phyloP scores from a whole-genome alignment of 2,888 invertebrate genomes.

The Phaedon cochleariae region DNA sequence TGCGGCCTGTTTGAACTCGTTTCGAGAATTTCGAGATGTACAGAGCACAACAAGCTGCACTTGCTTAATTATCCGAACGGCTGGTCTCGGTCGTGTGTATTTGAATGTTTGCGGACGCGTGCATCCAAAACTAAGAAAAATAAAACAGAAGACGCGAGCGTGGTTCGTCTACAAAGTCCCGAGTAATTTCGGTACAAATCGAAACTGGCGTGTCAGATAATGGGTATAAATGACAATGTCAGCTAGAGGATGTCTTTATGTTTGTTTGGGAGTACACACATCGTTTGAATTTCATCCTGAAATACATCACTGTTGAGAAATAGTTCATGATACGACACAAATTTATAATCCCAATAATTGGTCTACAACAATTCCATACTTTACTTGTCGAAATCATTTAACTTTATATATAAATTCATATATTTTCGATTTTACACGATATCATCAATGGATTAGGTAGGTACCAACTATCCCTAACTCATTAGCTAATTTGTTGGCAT shows the following conservation, averaged over 20 bases:
- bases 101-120: slow-evolving; percentile 21
- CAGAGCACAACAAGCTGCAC: slow-evolving; percentile 38
- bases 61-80: slow-evolving; percentile 44
- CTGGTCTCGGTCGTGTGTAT: slow-evolving; percentile 30
- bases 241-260: slow-evolving; percentile 6
- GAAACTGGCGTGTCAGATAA: slow-evolving; percentile 20
- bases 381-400: no score
- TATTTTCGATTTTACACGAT: no score
- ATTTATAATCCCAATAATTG: no score
- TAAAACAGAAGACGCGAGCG: slow-evolving; percentile 20
- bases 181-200: slow-evolving; percentile 26
- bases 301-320: no score
- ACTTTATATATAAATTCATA: no score
- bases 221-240: slow-evolving; percentile 13
- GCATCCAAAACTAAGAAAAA: slow-evolving; percentile 31
- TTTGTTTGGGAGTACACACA: no score
- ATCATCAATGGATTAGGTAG: no score
- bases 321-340: no score
- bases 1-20: slow-evolving; percentile 44
- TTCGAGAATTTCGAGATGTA: slow-evolving; percentile 27
- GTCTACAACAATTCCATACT: no score
- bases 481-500: no score
- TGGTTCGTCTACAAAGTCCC: slow-evolving; percentile 21
- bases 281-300: background rate
- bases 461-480: no score